Percentiles rank a stretch among this genome's conserved stretches.
phyloP scores from a whole-genome alignment of 1,140 invertebrate genomes.

The Hermatobates lingyangjiaoensis region DNA sequence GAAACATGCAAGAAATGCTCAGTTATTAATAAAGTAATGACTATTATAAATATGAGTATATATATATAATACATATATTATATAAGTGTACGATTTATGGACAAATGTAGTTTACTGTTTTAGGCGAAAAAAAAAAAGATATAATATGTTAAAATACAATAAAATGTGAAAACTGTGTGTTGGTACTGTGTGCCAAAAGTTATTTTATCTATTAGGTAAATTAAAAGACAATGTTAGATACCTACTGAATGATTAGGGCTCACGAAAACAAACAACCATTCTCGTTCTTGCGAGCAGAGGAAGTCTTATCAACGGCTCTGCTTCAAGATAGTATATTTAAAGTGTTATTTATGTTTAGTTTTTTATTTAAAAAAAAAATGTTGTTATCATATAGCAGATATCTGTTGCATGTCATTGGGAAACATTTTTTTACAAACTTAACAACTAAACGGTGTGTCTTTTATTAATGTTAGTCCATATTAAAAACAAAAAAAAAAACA shows the following conservation, averaged over 20 bases:
- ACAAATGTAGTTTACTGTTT: conserved; percentile 6
- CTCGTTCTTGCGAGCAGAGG: too few relatives aligned
- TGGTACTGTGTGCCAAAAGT: neutral
- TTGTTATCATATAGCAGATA: neutral
- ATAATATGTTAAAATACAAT: conserved; percentile 1
- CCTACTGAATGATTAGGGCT: neutral
- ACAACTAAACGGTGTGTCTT: neutral
- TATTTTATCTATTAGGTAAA: neutral
- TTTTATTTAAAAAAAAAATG: neutral
- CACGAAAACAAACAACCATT: too few relatives aligned
- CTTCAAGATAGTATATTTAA: neutral
- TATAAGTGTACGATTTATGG: conserved; percentile 5
- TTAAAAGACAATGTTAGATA: neutral
- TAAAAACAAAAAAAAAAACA: neutral
- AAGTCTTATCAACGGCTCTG: too few relatives aligned
- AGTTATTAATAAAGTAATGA: conserved; percentile 7
- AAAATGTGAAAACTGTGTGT: conserved; percentile 1
- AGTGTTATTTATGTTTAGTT: neutral
- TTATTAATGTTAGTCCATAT: too few relatives aligned
- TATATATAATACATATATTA: too few relatives aligned
- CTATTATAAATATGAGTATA: too few relatives aligned
- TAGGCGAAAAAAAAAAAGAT: conserved; percentile 2
- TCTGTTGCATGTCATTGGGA: neutral
- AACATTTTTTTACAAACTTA: neutral
- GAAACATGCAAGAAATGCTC: conserved; percentile 5